Base-by-base conservation (phyloP, 2,797 vertebrate genomes). In the Sebastes vulpes region DNA sequence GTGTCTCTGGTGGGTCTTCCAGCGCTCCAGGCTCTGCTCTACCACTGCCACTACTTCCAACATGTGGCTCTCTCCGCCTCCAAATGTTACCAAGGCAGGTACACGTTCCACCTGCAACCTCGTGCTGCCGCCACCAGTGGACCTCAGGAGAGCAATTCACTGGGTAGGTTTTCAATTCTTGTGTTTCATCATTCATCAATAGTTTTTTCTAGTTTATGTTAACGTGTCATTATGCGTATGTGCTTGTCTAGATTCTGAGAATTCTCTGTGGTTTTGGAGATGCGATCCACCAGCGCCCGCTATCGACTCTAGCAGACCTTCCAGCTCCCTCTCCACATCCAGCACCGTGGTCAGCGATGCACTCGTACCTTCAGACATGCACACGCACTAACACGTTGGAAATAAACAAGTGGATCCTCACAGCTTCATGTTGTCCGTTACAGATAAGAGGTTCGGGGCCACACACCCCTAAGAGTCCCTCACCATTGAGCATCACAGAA, bases 31-130 rank as follows among this genome's bases (percentile, higher is more conserved):
- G 96, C 97, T 28, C 96, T 99, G 35, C 91, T 99, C 9, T 95
- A 96, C 92, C 97, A 99, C 91, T 98, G 96, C 89, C 97, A 96
- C 16, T 99, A 98, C 90, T 99, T 98, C 77, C 96, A 98, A n/a
- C 97, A 97, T 28, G 90, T 98, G 71, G 94, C 85, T 83, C 90
- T 97, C 23, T 97, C 97, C 89, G 95, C 96, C 61, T 95, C 96
- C 42, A 91, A 63, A 28, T 98, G 97, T 92, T 98, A 97, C 89
- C 82, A 93, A 6, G 97, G 96, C 50, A 94, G 95, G 58, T 96
- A 97, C 53, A 92, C 91, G 8, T 98, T 97, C 89, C 89, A 95
- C 86, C 80, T 95, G 58, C 90, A 90, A 4, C 71, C 89, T 69
- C 18, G 3, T 35, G 32, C 64, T 38, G 64, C 21, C 11, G 28